Evolutionary conservation across 2,888 invertebrate genomes (phyloP), one percentile per base, ranked within the genome.

Genomic region (Micoletzkya japonica): DNA sequence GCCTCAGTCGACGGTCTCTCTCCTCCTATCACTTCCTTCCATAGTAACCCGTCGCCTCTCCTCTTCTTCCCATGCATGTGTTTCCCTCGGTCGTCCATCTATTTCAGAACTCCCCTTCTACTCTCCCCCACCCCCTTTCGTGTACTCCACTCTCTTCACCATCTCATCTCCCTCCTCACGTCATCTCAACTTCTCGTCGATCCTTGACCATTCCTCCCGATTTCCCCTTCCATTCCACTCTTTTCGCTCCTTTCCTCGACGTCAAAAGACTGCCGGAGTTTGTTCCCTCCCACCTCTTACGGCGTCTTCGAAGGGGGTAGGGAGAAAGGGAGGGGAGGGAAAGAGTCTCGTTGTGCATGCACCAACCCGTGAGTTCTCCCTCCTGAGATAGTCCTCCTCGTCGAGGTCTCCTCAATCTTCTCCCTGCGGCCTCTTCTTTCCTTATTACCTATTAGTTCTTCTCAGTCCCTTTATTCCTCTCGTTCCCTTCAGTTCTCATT

Each of bases 131-230:
- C 32, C 17, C 58, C 37, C 57, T 52, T 7, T 20, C 20, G 24
- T n/a, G 10, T 26, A 14, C 58, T 58, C 37, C 59, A 59, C 59
- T 37, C 59, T 39, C 37, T 59, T 39, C 44, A 59, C 44, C 39
- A 39, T 59, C 59, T 59, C 10, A 39, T 7, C 17, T 39, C 24
- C 37, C 58, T 34, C 30, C 30, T 34, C 59, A 37, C 44, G 59
- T 59, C 39, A 39, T 59, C 44, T 28, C 39, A 26, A 30, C 57
- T 4, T n/a, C 57, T 32, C 26, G n/a, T 26, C 57, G 1, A 30
- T 34, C 57, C n/a, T 6, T 28, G 20, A 4, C 32, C 17, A 30
- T 30, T 34, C 32, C 59, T 26, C 39, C 17, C 28, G 7, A 6
- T 39, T 17, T 39, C 39, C 17, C 39, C 17, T 28, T 34, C 57